Evolutionary conservation across 1,140 invertebrate species (phyloP), one percentile per base, ranked within the genome.

Genomic region (Pseudomyrmex gracilis): DNA sequence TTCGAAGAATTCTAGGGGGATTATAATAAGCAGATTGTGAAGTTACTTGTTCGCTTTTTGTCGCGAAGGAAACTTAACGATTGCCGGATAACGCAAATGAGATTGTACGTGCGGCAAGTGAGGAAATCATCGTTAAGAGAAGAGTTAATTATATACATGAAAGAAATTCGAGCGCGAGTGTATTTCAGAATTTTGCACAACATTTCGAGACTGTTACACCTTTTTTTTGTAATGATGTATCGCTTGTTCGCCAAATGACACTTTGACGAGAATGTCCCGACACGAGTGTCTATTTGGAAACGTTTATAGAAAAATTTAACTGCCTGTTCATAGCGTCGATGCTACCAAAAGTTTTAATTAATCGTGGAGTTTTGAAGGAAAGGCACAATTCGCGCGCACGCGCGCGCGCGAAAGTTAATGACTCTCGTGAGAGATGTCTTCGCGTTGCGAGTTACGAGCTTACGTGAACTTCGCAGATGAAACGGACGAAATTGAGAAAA

Each of bases 321-420:
- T 12, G n/a, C 34, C 7, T 2, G 43, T 58, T 58, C 34, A 80
- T 80, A 47, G 67, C 2, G 20, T 0, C 34, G 24, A 13, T 2
- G 43, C 34, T 67, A 67, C 24, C n/a, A 12, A 71, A 80, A 80
- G 67, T 58, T 80, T 80, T 70, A 71, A 80, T 80, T 78, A 78
- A 78, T 78, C 58, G 76, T 70, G 49, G 53, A 9, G 22, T 58
- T 58, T 70, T 34, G 34, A 34, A 34, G 12, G 49, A 47, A 15
- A 20, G n/a, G 2, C 22, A 66, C 15, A 70, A 78, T 58, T 43
- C 51, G 20, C 15, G 20, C 34, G 34, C 34, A 5, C 34, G 34
- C 51, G 20, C 15, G 20, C 34, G 34, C 34, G 34, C 34, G 34
- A 70, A 78, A 78, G 20, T 78, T 78, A 49, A 70, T 13, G 43